Evolutionary conservation across 2,113 vertebrate species (phyloP), one percentile per base, ranked within the genome.

Genomic region (Smithornis capensis): DNA sequence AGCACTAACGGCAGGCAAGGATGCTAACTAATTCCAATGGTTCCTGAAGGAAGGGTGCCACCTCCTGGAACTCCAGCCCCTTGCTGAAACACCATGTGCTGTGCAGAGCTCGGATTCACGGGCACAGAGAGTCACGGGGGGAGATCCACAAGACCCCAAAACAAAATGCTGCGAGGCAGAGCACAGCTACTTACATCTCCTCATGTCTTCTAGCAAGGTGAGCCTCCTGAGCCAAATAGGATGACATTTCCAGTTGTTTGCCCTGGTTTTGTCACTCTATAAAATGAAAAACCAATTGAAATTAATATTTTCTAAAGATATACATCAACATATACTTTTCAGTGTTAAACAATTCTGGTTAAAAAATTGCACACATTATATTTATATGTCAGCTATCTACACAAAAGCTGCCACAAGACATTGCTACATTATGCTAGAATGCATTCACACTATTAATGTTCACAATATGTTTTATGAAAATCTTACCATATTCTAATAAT

Each of bases 101-200:
- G 22, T 4, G 21, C 55, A 57, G 59, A n/a, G 60, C 63, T 47
- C 5, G 1, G 33, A 49, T 27, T 37, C 42, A 35, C 59, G 0
- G 55, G 15, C 33, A 42, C 44, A 14, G 10, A 63, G 4, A 42
- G 49, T 27, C 7, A 1, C 63, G 1, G 24, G 69, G 37, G 37
- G 23, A 76, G 42, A 37, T 3, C 52, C 4, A 4, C 27, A 56
- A 35, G 50, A 50, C 40, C 44, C 31, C 40, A 62, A 12, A 29
- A 38, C 6, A 17, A 64, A 33, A 7, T 44, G 81, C 74, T 50
- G 50, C 0, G 14, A 62, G 57, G n/a, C 28, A 75, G 23, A 37
- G 19, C 15, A 16, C 62, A 52, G 1, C 15, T 91, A 98, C 98
- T 98, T 97, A 99, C 98, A 99, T 99, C 91, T 98, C 96, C 80